Evolutionary conservation across 2,888 invertebrate genomes (phyloP).

Genomic region (Caenorhabditis drosophilae): DNA sequence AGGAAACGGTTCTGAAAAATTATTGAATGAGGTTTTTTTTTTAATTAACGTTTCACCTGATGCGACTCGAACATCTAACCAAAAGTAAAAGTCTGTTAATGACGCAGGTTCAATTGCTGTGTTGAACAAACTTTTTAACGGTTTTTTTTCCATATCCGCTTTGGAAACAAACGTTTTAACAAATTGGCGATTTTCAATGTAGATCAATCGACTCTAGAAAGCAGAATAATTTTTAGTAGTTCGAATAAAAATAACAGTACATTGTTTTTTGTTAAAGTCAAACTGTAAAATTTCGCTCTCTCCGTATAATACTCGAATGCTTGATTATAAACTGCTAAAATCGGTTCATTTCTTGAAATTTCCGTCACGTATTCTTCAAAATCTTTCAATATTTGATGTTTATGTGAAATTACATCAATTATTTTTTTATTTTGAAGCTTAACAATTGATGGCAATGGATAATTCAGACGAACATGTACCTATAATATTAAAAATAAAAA

Average conservation of each 20-base stretch:
- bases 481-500: too few species aligned
- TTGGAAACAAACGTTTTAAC: conserved; percentile 10
- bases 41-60: conserved; percentile 2
- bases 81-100: conserved; percentile 15
- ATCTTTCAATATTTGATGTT: conserved; percentile 26
- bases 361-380: conserved; percentile 31
- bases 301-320: conserved; percentile 33
- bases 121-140: conserved; percentile 10
- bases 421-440: conserved; percentile 1
- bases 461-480: conserved; percentile 28
- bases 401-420: conserved; percentile 6
- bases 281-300: conserved; percentile 13
- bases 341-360: conserved; percentile 23
- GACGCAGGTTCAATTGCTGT: conserved; percentile 15
- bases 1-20: not conserved
- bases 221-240: not conserved
- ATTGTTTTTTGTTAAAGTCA: conserved; percentile 1
- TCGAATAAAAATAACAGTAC: not conserved
- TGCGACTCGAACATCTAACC: conserved; percentile 15
- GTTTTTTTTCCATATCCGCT: conserved; percentile 22
- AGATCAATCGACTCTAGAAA: conserved; percentile 11
- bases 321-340: conserved; percentile 19
- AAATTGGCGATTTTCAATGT: conserved; percentile 6
- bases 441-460: conserved; percentile 21
- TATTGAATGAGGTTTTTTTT: not conserved